Evolutionary conservation across 37 sponge, comb jelly and placozoan genomes (phyloP), one percentile per base, ranked within the genome.

Genomic region (Beroe forskalii): DNA sequence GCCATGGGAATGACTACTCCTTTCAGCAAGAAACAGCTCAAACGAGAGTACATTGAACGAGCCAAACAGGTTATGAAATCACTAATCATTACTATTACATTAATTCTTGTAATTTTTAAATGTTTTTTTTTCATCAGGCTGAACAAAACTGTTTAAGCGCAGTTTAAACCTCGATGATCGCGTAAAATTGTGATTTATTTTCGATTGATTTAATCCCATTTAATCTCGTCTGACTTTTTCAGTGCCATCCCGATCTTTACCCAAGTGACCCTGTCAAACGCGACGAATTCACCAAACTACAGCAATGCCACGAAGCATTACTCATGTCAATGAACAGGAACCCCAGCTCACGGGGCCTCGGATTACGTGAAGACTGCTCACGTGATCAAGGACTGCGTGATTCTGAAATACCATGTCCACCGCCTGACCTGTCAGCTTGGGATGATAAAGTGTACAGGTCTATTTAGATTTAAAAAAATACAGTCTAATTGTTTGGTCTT

Each of bases 11-110:
- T 69, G 4, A 2, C 72, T 19, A 17, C 4, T 14, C 28, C 6
- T 36, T 69, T 69, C 32, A 69, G 2, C 17, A 32, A 36, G 32
- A 37, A 69, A 1, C 33, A 69, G 19, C 32, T 69, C 37, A 69
- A 17, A 69, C 2, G 32, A 14, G 2, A 2, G 9, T 69, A 69
- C 38, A 36, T 69, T 36, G 38, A 69, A 17, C 28, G 72, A 9
- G 72, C 32, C 28, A 69, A 69, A 69, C 72, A 69, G 72, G 72
- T 64, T 30, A n/a, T n/a, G n/a, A n/a, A n/a, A n/a, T n/a, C n/a
- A n/a, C n/a, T n/a, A n/a, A n/a, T n/a, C n/a, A n/a, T n/a, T n/a
- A n/a, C n/a, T n/a, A n/a, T n/a, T n/a, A n/a, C n/a, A n/a, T n/a
- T n/a, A n/a, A n/a, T n/a, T n/a, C n/a, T n/a, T n/a, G n/a, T n/a